phyloP scores from a whole-genome alignment of 2,888 invertebrate genomes.

The Lydus trimaculatus region DNA sequence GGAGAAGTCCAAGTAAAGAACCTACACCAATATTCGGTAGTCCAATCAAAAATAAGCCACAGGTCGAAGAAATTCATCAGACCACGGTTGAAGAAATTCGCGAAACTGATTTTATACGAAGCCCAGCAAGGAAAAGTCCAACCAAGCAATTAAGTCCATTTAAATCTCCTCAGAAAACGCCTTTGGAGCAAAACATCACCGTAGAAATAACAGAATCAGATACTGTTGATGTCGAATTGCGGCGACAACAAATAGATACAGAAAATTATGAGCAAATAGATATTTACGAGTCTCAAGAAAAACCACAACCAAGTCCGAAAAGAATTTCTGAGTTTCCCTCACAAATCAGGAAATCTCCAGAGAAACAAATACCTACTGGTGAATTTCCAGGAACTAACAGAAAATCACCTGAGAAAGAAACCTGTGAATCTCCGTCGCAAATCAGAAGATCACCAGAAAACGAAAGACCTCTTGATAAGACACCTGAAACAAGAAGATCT shows the following conservation, averaged over 20 bases:
- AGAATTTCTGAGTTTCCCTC: slow-evolving; percentile 11
- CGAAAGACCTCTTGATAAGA: background rate
- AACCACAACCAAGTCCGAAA: background rate
- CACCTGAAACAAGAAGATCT: slow-evolving; percentile 15
- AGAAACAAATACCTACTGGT: background rate
- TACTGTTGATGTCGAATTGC: background rate
- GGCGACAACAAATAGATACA: background rate
- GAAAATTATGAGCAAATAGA: no score
- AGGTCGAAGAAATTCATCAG: no score
- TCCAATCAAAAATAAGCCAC: slow-evolving; percentile 23
- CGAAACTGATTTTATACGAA: background rate
- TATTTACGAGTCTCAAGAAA: background rate
- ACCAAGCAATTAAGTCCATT: slow-evolving; percentile 8
- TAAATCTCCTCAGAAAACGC: background rate
- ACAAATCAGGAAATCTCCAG: background rate
- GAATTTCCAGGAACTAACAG: slow-evolving; percentile 1
- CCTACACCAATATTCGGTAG: slow-evolving; percentile 26
- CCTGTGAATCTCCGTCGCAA: slow-evolving; percentile 17
- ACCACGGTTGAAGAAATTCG: background rate
- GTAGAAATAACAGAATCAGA: background rate
- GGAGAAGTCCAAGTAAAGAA: background rate
- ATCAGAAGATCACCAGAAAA: slow-evolving; percentile 26
- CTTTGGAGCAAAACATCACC: background rate
- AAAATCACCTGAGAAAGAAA: slow-evolving; percentile 14
- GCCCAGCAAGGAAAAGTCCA: slow-evolving; percentile 19